phyloP scores from a whole-genome alignment of 64 coral and sea anemone species.

The Actinia tenebrosa region DNA sequence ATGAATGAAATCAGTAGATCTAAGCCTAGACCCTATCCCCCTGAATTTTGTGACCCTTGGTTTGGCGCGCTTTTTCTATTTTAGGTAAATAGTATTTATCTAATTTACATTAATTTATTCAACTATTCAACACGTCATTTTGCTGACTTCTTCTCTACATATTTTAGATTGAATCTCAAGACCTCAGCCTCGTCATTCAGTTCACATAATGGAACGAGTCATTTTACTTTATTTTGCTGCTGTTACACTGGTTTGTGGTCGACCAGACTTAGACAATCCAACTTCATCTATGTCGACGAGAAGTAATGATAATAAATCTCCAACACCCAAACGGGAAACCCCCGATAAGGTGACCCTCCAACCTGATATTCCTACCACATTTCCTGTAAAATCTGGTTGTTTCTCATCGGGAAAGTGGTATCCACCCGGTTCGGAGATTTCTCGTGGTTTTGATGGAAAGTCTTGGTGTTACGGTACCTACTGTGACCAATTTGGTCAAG shows the following conservation, averaged over 20 bases:
- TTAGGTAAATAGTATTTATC: no score
- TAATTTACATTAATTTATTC: no score
- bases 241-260: not conserved
- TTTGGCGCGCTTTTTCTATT: no score
- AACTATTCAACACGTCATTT: no score
- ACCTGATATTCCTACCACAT: not conserved
- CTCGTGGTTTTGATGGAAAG: constrained; percentile 30
- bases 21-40: no score
- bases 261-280: not conserved
- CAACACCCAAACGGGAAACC: no score
- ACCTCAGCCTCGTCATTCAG: not conserved
- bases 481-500: constrained; percentile 31
- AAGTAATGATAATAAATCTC: not conserved
- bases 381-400: constrained; percentile 9
- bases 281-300: not conserved
- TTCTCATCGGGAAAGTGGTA: constrained; percentile 56
- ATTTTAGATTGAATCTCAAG: not conserved
- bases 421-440: constrained; percentile 24
- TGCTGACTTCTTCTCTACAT: not conserved
- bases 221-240: not conserved
- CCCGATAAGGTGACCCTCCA: not conserved
- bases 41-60: no score
- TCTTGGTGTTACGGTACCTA: constrained; percentile 58
- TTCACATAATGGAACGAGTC: not conserved
- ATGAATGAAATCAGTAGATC: no score